Percentiles rank a stretch among this genome's conserved stretches.
Conservation (phyloP, 2,888 invertebrate genomes). For the Hedya salicella region DNA sequence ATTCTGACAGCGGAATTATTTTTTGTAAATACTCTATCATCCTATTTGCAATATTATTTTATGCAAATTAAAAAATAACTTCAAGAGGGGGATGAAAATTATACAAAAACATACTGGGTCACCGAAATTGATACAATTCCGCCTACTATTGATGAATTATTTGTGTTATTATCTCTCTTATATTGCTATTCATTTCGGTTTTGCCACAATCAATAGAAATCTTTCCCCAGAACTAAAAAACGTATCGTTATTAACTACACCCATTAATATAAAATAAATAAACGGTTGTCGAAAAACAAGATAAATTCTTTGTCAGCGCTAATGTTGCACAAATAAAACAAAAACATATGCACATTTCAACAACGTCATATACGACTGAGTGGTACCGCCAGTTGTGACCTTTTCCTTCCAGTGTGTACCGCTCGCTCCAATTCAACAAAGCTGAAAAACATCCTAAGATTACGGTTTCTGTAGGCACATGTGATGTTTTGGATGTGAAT, state of each 20-base stretch:
- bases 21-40: too few species aligned
- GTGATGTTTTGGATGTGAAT: not conserved
- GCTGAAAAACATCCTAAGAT: not conserved
- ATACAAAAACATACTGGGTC: too few species aligned
- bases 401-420: not conserved
- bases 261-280: constrained; percentile 35
- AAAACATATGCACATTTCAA: not conserved
- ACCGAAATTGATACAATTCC: too few species aligned
- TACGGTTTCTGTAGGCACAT: not conserved
- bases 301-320: constrained; percentile 30
- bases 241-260: not conserved
- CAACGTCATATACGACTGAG: not conserved
- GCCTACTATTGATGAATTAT: too few species aligned
- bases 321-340: constrained; percentile 21
- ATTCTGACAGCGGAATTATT: too few species aligned
- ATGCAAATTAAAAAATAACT: too few species aligned
- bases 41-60: too few species aligned
- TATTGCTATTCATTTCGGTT: not conserved
- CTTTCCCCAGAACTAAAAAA: not conserved
- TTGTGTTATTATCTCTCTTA: not conserved
- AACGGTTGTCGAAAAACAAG: constrained; percentile 26
- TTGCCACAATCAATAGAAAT: not conserved
- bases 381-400: not conserved
- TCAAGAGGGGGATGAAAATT: too few species aligned
- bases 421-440: not conserved